These are phyloP conservation scores for Cephus rjabovi DNA, from an alignment of 2,888 invertebrate genomes.

Conservation along the genomic window DNA sequence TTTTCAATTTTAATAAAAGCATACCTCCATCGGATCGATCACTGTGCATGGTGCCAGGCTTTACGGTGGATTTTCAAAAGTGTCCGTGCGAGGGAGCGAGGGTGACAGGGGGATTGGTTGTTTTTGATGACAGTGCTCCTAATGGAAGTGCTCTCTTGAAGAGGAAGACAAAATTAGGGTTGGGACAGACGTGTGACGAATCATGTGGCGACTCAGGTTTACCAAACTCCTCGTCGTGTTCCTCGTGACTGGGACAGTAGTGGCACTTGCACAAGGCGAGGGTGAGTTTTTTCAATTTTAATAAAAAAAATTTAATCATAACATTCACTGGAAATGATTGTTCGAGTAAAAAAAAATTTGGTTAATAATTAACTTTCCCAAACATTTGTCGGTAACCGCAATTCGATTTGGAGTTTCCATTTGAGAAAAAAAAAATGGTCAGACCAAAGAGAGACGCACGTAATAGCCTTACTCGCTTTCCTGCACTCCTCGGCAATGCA, in stretches of 20 bases:
- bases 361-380: too few species aligned
- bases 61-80: not conserved
- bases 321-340: too few species aligned
- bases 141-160: not conserved
- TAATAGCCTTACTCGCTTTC: too few species aligned
- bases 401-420: too few species aligned
- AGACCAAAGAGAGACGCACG: too few species aligned
- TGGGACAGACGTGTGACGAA: conserved; percentile 23
- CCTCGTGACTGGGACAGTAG: conserved; percentile 8
- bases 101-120: not conserved
- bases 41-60: conserved; percentile 23
- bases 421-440: too few species aligned
- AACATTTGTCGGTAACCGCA: too few species aligned
- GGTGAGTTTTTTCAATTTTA: too few species aligned
- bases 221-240: conserved; percentile 39
- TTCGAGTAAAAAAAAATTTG: too few species aligned
- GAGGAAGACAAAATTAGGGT: not conserved
- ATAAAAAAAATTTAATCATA: too few species aligned
- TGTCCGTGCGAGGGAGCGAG: conserved; percentile 5
- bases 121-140: conserved; percentile 8
- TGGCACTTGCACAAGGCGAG: too few species aligned
- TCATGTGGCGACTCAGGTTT: conserved; percentile 52
- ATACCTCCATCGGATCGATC: not conserved
- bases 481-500: too few species aligned
- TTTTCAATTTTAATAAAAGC: not conserved